Conservation (phyloP, 2,113 vertebrate genomes). For the Trogon melanurus region DNA sequence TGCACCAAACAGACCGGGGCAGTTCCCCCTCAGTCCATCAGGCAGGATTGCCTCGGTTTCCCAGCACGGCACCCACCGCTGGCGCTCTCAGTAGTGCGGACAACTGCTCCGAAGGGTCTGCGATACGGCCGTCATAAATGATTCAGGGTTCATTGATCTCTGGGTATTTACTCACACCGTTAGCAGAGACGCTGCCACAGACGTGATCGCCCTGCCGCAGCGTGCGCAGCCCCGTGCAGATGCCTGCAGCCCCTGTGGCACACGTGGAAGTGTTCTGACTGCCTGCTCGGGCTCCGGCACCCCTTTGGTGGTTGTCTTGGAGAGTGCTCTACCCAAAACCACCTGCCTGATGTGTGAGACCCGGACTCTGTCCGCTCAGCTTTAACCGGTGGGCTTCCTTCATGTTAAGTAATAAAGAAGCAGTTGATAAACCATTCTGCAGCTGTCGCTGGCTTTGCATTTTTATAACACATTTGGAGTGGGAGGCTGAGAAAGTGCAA, state of each 20-base stretch:
- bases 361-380: not conserved
- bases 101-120: not conserved
- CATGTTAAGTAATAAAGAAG: not conserved
- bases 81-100: not conserved
- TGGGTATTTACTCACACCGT: not conserved
- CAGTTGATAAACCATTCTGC: not conserved
- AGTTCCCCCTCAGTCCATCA: not conserved
- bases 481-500: fast-evolving
- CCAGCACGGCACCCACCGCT: not conserved
- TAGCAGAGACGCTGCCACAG: not conserved
- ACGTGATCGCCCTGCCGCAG: not conserved
- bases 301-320: not conserved
- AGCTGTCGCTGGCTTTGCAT: not conserved
- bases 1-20: not conserved
- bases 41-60: not conserved
- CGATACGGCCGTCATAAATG: not conserved
- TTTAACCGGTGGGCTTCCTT: not conserved
- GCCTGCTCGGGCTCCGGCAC: not conserved
- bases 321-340: not conserved
- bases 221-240: not conserved
- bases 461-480: not conserved
- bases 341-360: not conserved
- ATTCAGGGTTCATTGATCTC: not conserved
- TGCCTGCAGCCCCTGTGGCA: not conserved
- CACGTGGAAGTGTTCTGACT: not conserved